Evolutionary conservation across 2,113 vertebrate genomes (phyloP).

Genomic region (Microcebus jonahi): DNA sequence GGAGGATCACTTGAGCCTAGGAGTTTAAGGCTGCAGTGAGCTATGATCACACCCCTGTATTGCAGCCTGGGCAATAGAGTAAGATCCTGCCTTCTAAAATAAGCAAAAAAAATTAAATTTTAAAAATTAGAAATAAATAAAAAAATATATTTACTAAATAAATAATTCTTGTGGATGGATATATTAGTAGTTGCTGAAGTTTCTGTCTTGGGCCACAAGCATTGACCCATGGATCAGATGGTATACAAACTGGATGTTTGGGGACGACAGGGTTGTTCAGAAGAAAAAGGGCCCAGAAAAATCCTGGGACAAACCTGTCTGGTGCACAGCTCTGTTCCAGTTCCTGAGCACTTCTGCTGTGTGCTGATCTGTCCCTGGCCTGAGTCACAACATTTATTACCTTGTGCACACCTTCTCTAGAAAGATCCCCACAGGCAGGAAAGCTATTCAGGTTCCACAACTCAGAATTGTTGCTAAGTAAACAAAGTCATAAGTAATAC

Average conservation of each 20-base stretch:
- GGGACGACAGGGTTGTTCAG: neutral
- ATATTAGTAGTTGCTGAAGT: neutral
- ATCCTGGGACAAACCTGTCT: neutral
- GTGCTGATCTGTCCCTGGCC: neutral
- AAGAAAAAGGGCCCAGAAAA: neutral
- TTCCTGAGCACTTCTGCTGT: neutral
- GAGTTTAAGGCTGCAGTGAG: too few relatives aligned
- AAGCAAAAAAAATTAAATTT: too few relatives aligned
- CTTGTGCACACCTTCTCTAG: neutral
- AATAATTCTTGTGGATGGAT: neutral
- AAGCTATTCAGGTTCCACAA: neutral
- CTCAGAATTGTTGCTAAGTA: conserved; percentile 26
- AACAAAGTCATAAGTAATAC: conserved; percentile 3
- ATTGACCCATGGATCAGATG: neutral
- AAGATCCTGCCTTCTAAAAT: too few relatives aligned
- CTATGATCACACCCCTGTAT: too few relatives aligned
- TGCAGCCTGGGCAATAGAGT: too few relatives aligned
- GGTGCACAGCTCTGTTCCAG: neutral
- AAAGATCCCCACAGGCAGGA: neutral
- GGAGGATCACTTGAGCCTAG: too few relatives aligned
- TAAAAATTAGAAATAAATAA: too few relatives aligned
- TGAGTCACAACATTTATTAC: neutral
- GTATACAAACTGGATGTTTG: neutral
- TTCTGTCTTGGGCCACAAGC: neutral
- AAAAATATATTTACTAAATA: neutral